These are phyloP conservation scores for Dryomyza anilis DNA, from an alignment of 2,888 invertebrate species.

Conservation along the genomic window DNA sequence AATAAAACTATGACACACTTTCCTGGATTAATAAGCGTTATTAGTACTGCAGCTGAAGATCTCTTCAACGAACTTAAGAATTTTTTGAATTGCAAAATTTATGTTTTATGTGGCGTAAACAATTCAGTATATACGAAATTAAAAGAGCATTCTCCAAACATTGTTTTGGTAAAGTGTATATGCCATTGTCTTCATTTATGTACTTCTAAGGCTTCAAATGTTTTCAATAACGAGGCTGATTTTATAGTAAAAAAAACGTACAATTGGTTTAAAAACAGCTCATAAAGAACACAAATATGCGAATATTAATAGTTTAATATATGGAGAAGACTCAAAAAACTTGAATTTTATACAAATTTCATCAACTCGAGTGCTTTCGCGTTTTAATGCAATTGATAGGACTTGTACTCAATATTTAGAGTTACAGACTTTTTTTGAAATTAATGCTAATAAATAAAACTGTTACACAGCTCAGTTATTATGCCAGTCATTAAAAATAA, in stretches of 20 bases:
- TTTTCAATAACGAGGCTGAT: not conserved
- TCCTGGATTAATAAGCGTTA: too few relatives aligned
- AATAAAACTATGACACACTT: not conserved
- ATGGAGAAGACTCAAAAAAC: not conserved
- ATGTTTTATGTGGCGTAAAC: not conserved
- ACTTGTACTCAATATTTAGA: not conserved
- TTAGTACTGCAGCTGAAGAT: not conserved
- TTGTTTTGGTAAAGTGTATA: not conserved
- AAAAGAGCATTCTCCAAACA: not conserved
- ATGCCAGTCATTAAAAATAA: not conserved
- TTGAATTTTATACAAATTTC: not conserved
- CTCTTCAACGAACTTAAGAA: not conserved
- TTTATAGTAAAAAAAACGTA: not conserved
- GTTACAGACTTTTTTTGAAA: not conserved
- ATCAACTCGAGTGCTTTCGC: not conserved
- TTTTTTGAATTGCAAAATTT: not conserved
- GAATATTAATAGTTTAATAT: not conserved
- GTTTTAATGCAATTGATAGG: not conserved
- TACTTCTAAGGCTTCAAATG: not conserved
- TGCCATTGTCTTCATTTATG: not conserved
- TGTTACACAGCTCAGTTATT: not conserved
- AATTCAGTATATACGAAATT: not conserved
- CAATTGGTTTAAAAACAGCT: not conserved
- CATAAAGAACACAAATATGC: not conserved
- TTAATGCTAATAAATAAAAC: not conserved